phyloP scores from a whole-genome alignment of 2,797 vertebrate genomes.

The Alosa sapidissima region DNA sequence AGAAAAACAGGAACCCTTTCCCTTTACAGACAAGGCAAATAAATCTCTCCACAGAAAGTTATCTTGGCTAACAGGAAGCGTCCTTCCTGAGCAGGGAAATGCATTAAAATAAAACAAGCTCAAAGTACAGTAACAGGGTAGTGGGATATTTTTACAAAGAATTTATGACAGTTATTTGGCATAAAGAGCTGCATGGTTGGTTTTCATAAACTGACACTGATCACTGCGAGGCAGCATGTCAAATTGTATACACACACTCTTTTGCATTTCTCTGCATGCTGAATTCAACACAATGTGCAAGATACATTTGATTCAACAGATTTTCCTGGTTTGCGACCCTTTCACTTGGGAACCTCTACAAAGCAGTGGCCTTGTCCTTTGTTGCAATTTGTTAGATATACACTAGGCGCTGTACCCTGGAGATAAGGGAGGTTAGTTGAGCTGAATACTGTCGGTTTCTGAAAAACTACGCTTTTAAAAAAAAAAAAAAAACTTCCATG shows the following conservation, averaged over 20 bases:
- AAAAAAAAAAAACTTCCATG: background rate
- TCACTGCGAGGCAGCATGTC: background rate
- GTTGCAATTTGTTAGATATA: background rate
- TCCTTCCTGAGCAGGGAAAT: constrained; percentile 1
- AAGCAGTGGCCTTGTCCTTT: background rate
- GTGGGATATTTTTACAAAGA: background rate
- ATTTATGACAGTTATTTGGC: background rate
- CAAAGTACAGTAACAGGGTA: background rate
- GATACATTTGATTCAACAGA: background rate
- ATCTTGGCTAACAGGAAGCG: background rate
- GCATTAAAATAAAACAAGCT: background rate
- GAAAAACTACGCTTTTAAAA: too few relatives aligned
- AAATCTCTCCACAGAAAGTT: background rate
- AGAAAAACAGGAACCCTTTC: background rate
- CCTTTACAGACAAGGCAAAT: background rate
- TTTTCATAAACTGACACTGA: background rate
- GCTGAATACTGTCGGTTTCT: background rate
- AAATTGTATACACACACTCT: background rate
- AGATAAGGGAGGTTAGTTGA: background rate
- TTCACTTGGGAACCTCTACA: background rate
- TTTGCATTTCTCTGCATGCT: background rate
- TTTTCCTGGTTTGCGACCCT: background rate
- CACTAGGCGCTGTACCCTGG: background rate
- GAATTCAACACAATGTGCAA: background rate
- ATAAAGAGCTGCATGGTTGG: background rate